These are phyloP conservation scores for Tridacna crocea DNA, from an alignment of 2,888 invertebrate species.

Conservation along the genomic window DNA sequence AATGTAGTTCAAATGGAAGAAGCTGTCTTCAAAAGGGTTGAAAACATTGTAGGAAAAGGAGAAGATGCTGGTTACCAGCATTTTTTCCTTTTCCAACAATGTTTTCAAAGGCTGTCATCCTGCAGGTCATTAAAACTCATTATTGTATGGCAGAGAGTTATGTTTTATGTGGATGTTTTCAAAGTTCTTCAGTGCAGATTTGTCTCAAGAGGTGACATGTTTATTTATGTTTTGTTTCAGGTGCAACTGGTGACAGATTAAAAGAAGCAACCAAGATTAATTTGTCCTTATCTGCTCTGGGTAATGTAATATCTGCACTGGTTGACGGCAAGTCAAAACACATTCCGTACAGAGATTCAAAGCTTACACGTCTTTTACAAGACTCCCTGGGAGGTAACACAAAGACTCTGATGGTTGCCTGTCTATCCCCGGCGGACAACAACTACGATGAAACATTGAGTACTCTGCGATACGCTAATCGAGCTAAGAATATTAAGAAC, in stretches of 20 bases:
- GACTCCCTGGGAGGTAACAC: slow-evolving; percentile 90
- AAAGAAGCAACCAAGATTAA: slow-evolving; percentile 96
- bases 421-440: slow-evolving; percentile 92
- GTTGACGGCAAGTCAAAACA: slow-evolving; percentile 93
- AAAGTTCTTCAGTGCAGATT: too few species aligned
- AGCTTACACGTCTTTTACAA: slow-evolving; percentile 86
- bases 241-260: slow-evolving; percentile 93
- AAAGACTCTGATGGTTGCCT: slow-evolving; percentile 94
- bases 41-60: too few species aligned
- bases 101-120: too few species aligned
- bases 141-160: too few species aligned
- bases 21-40: too few species aligned
- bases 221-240: slow-evolving; percentile 79
- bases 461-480: slow-evolving; percentile 92
- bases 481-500: slow-evolving; percentile 93
- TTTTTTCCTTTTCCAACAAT: too few species aligned
- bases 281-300: slow-evolving; percentile 93
- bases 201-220: too few species aligned
- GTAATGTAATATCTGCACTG: slow-evolving; percentile 94
- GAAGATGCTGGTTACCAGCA: too few species aligned
- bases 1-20: too few species aligned
- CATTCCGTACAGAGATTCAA: slow-evolving; percentile 93
- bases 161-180: too few species aligned
- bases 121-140: too few species aligned
- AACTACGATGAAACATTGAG: slow-evolving; percentile 93